Conservation (phyloP, 2,113 vertebrate species). For the Poecilia latipinna region DNA sequence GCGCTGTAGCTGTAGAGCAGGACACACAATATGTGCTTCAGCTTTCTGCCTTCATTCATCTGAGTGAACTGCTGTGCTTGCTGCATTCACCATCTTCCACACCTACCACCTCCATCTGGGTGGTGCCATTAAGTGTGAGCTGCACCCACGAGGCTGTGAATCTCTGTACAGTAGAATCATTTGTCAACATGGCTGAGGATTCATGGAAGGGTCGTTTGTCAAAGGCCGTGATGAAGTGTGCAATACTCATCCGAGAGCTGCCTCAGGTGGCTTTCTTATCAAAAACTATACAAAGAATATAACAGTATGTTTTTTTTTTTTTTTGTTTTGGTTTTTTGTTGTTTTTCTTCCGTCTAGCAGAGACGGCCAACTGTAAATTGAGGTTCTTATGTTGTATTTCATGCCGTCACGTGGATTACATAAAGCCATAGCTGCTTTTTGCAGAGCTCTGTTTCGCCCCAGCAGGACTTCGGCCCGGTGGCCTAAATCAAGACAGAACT, state of each 20-base stretch:
- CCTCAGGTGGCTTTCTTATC: slow-evolving; percentile 20
- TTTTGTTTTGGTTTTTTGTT: no score
- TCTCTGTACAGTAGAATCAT: slow-evolving; percentile 37
- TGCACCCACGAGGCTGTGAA: slow-evolving; percentile 49
- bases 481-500: slow-evolving; percentile 77
- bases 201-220: slow-evolving; percentile 41
- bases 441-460: slow-evolving; percentile 29
- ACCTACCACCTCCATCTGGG: slow-evolving; percentile 53
- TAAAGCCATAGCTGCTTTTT: slow-evolving; percentile 45
- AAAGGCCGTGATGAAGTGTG: slow-evolving; percentile 25
- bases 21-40: slow-evolving; percentile 24
- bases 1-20: not conserved
- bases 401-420: slow-evolving; percentile 39
- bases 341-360: not conserved
- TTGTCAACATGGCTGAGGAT: slow-evolving; percentile 49
- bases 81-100: slow-evolving; percentile 52
- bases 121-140: slow-evolving; percentile 43
- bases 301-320: not conserved
- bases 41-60: slow-evolving; percentile 60
- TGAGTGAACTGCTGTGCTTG: slow-evolving; percentile 37
- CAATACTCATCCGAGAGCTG: slow-evolving; percentile 20
- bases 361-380: not conserved
- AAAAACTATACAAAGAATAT: slow-evolving; percentile 5
- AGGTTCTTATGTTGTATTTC: slow-evolving; percentile 11
- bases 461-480: slow-evolving; percentile 50